A percentile compares a stretch with the other conserved stretches of the same genome.
Conservation (phyloP, 2,888 invertebrate species). For the Pediacus dermestoides region DNA sequence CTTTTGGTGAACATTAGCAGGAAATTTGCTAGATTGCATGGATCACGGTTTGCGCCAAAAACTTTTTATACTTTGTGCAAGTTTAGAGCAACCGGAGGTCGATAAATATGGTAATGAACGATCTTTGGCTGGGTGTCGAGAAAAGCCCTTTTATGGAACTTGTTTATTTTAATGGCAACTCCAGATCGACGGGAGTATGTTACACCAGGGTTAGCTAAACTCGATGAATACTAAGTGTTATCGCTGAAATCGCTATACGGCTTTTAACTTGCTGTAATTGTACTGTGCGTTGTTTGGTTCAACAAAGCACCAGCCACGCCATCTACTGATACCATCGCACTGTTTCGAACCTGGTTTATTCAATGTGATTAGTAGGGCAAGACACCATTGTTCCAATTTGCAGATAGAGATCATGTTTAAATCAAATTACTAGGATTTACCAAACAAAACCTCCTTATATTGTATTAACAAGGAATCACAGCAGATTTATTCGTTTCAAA, state of each 20-base stretch:
- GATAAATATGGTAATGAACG: slow-evolving; percentile 44
- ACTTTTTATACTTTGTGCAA: slow-evolving; percentile 30
- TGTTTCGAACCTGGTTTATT: slow-evolving; percentile 26
- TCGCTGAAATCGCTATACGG: slow-evolving; percentile 18
- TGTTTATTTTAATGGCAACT: slow-evolving; percentile 39
- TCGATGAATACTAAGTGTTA: slow-evolving; percentile 25
- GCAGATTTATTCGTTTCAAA: too few relatives aligned
- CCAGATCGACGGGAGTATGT: slow-evolving; percentile 16
- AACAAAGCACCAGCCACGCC: slow-evolving; percentile 23
- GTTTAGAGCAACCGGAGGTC: slow-evolving; percentile 33
- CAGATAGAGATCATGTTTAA: slow-evolving; percentile 19
- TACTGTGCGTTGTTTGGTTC: slow-evolving; percentile 14
- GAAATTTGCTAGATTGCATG: slow-evolving; percentile 39
- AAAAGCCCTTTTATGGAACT: slow-evolving; percentile 35
- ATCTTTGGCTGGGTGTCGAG: slow-evolving; percentile 32
- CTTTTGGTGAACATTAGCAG: slow-evolving; percentile 38
- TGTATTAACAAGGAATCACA: not conserved
- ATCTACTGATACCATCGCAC: slow-evolving; percentile 21
- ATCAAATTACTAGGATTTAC: not conserved
- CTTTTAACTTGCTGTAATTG: slow-evolving; percentile 19
- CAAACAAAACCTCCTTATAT: not conserved
- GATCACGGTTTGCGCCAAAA: slow-evolving; percentile 33
- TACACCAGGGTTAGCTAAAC: slow-evolving; percentile 18
- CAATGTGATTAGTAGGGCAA: slow-evolving; percentile 32
- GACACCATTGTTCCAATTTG: slow-evolving; percentile 29